Evolutionary conservation across 1,140 invertebrate species (phyloP).

Genomic region (Drosophila teissieri): DNA sequence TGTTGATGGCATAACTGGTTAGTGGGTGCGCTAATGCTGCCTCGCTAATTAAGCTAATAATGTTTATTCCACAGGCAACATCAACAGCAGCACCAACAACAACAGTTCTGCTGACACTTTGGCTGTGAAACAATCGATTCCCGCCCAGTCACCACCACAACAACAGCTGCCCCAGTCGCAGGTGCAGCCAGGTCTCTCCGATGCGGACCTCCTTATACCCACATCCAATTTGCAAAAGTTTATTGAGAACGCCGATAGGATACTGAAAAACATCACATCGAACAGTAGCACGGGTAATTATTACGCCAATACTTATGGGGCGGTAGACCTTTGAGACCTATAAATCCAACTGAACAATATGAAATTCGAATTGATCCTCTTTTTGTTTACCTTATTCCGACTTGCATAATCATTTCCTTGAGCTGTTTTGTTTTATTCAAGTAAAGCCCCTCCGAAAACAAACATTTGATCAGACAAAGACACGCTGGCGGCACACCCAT

Average conservation of each 20-base stretch:
- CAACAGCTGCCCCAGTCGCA: slow-evolving; percentile 38
- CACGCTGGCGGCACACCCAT: slow-evolving; percentile 10
- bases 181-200: slow-evolving; percentile 49
- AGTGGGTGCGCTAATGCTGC: slow-evolving; percentile 7
- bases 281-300: slow-evolving; percentile 60
- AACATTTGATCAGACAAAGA: slow-evolving; percentile 22
- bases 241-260: slow-evolving; percentile 84
- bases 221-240: slow-evolving; percentile 84
- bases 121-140: slow-evolving; percentile 46
- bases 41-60: slow-evolving; percentile 32
- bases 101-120: slow-evolving; percentile 55
- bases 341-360: neutral
- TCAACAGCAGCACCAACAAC: slow-evolving; percentile 62
- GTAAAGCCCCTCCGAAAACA: neutral
- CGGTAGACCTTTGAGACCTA: too few species aligned
- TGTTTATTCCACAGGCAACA: slow-evolving; percentile 56
- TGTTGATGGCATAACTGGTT: slow-evolving; percentile 70
- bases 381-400: too few species aligned
- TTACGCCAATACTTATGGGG: too few species aligned
- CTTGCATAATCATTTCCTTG: too few species aligned
- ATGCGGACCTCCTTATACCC: slow-evolving; percentile 76
- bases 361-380: neutral
- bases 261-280: slow-evolving; percentile 78
- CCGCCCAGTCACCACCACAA: slow-evolving; percentile 29
- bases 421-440: too few species aligned